Percentiles rank a stretch among this genome's conserved stretches.
Conservation (phyloP, 2,888 invertebrate species). For the Aethes cnicana region DNA sequence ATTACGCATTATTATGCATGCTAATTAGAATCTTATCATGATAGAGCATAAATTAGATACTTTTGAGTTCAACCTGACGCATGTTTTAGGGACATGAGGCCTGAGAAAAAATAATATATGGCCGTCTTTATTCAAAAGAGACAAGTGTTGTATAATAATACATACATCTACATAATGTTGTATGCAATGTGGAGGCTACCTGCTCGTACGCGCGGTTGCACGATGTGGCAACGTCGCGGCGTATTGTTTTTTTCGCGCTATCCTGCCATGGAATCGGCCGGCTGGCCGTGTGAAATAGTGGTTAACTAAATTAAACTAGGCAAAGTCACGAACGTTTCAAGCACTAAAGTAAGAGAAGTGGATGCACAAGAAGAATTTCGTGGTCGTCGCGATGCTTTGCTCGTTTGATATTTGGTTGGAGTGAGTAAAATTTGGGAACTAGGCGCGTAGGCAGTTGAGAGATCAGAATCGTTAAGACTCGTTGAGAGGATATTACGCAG, state of each 20-base stretch:
- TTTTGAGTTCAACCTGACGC: slow-evolving; percentile 35
- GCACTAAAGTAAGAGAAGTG: slow-evolving; percentile 33
- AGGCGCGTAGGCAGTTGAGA: too few relatives aligned
- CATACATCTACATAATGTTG: slow-evolving; percentile 51
- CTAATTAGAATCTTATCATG: slow-evolving; percentile 20
- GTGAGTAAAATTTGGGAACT: too few relatives aligned
- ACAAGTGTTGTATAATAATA: slow-evolving; percentile 73
- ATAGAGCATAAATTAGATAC: not conserved
- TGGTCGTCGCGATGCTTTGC: too few relatives aligned
- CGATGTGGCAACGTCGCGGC: slow-evolving; percentile 78
- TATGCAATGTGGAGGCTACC: slow-evolving; percentile 71
- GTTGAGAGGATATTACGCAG: slow-evolving; percentile 45
- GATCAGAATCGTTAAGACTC: slow-evolving; percentile 34
- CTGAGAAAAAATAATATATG: slow-evolving; percentile 45
- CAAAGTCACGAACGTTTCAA: too few relatives aligned
- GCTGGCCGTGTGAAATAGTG: slow-evolving; percentile 47
- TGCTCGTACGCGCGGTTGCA: slow-evolving; percentile 71
- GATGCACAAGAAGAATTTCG: slow-evolving; percentile 48
- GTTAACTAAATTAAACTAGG: slow-evolving; percentile 48
- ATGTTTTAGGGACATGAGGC: slow-evolving; percentile 66
- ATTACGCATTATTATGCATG: not conserved
- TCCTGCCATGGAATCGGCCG: slow-evolving; percentile 65
- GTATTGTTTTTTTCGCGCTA: slow-evolving; percentile 66
- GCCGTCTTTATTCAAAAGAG: slow-evolving; percentile 54
- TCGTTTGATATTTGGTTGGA: too few relatives aligned